These are phyloP conservation scores for Pyxicephalus adspersus DNA, from an alignment of 2,113 vertebrate species.

Conservation along the genomic window DNA sequence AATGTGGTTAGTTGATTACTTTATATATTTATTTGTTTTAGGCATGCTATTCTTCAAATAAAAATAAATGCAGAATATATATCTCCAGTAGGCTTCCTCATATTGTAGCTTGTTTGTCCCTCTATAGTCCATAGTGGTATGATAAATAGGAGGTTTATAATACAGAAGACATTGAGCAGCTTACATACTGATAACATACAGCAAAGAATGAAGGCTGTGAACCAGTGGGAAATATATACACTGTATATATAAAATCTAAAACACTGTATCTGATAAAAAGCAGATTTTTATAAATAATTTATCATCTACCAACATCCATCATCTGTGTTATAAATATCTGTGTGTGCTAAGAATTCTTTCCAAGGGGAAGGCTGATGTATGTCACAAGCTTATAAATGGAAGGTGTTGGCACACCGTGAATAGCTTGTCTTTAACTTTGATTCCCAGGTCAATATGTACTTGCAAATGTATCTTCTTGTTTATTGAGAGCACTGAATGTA, in stretches of 20 bases:
- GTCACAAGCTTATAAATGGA: no score
- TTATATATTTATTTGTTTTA: slow-evolving; percentile 6
- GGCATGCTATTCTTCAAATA: slow-evolving; percentile 18
- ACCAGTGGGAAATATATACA: slow-evolving; percentile 35
- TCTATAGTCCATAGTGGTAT: neutral
- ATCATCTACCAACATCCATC: slow-evolving; percentile 17
- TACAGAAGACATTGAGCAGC: neutral
- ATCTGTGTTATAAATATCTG: slow-evolving; percentile 1
- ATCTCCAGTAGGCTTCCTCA: neutral
- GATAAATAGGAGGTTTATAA: slow-evolving; percentile 18
- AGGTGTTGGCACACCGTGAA: no score
- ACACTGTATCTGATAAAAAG: slow-evolving; percentile 43
- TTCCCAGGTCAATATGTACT: no score
- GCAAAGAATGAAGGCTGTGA: neutral
- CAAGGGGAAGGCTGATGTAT: no score
- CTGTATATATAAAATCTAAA: slow-evolving; percentile 34
- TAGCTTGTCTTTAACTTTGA: no score
- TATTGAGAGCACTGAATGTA: no score
- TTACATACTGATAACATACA: slow-evolving; percentile 37
- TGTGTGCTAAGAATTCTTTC: no score
- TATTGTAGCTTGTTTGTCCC: neutral
- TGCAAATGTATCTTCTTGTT: no score
- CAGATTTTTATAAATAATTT: slow-evolving; percentile 39
- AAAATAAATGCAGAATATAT: slow-evolving; percentile 3
- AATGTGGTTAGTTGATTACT: neutral